phyloP scores from a whole-genome alignment of 2,888 invertebrate species.

The Drosophila sordidula region DNA sequence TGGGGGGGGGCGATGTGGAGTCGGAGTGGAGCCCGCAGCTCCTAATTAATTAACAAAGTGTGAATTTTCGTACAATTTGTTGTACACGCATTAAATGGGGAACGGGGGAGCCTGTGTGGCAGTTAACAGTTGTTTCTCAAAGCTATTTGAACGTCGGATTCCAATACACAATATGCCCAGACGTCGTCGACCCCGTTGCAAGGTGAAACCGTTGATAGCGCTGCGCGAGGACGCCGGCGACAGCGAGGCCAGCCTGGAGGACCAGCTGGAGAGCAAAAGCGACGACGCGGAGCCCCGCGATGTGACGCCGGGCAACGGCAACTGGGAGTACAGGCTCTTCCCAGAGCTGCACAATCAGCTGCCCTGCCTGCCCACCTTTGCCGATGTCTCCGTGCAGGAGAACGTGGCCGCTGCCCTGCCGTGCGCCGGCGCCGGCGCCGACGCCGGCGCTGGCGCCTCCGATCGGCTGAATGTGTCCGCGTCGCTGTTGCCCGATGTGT shows the following conservation, averaged over 20 bases:
- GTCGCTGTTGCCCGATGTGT: slow-evolving; percentile 30
- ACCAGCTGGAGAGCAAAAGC: slow-evolving; percentile 21
- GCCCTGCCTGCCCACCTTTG: slow-evolving; percentile 54
- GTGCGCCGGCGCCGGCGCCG: neutral
- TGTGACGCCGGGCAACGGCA: neutral
- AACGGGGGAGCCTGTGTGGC: slow-evolving; percentile 27
- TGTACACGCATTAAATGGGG: slow-evolving; percentile 5
- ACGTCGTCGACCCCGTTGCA: slow-evolving; percentile 65
- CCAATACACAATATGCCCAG: slow-evolving; percentile 59
- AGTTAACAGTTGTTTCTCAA: slow-evolving; percentile 28
- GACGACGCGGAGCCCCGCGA: slow-evolving; percentile 18
- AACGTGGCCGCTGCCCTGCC: neutral
- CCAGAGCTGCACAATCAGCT: slow-evolving; percentile 57
- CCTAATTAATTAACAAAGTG: slow-evolving; percentile 73
- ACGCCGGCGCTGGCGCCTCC: too few relatives aligned
- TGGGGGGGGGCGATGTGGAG: neutral
- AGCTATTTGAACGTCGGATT: slow-evolving; percentile 34
- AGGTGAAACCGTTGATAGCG: slow-evolving; percentile 43
- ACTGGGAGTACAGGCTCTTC: slow-evolving; percentile 58
- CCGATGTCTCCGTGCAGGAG: slow-evolving; percentile 62
- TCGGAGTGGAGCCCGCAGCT: slow-evolving; percentile 37
- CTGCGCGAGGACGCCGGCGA: slow-evolving; percentile 34
- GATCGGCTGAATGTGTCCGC: neutral
- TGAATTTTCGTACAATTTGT: slow-evolving; percentile 56
- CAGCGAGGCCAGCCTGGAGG: slow-evolving; percentile 36